Evolutionary conservation across 2,888 invertebrate genomes (phyloP), one percentile per base, ranked within the genome.

Genomic region (Cryptus viduatorius): DNA sequence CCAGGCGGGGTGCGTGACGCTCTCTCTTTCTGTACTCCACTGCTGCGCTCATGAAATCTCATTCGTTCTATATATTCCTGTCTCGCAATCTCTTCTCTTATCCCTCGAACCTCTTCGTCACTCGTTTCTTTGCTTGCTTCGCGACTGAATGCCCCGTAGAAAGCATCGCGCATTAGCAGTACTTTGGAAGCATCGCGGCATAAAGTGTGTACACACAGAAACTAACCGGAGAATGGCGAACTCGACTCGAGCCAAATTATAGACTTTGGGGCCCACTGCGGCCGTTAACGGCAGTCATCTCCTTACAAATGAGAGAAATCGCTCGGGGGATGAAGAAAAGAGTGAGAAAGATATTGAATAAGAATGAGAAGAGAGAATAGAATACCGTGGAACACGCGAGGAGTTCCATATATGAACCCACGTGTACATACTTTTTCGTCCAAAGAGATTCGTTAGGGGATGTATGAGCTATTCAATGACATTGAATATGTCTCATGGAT

Each of bases 251-350:
- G 73, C 75, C 90, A 93, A 93, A 93, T 93, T 93, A 93, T 92
- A 93, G 93, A 93, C 92, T 93, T 87, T 86, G 76, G 31, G 29
- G 29, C 14, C 85, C 87, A 87, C 87, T 37, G 87, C 91, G 92
- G 92, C 93, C 93, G 93, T 93, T 93, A 92, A 90, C 90, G 89
- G 90, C 90, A 90, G 90, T 92, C 92, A 91, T 91, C 90, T 91
- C 89, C 90, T 89, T 89, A 87, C 86, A 90, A 89, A 90, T 87
- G 88, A 88, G 89, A 88, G 84, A 46, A 77, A 76, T 31, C 16
- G 56, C 71, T 76, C 71, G 81, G 67, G 82, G 83, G 82, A 82
- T 76, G 75, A 83, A 72, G 75, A 79, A 72, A 75, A 83, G 56
- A 56, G 56, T 56, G 83, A 67, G 46, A 79, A 65, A 64, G 46